Base-by-base conservation (phyloP, 2,113 vertebrate species). In the Macroglossus sobrinus region DNA sequence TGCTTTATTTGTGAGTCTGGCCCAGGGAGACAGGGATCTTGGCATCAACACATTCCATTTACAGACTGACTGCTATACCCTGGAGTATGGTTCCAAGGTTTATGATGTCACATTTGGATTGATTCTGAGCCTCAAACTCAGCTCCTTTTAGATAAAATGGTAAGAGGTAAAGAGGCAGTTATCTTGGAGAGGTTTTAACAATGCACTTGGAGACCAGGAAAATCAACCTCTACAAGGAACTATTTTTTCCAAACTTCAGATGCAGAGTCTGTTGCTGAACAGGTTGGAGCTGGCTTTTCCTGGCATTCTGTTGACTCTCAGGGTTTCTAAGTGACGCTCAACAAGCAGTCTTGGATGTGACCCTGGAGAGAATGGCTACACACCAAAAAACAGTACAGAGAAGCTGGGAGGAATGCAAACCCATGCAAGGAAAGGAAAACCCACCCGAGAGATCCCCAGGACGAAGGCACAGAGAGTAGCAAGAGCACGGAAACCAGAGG, bases 41-140 rank as follows among this genome's bases (percentile, higher is more conserved):
- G 74, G 63, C 81, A 33, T 50, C 47, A 68, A 59, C 38, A 28
- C 79, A 33, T 15, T 50, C 50, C 84, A 66, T 0, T 2, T 0
- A 10, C 19, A 35, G 22, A 55, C 55, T 10, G 74, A 40, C 86
- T 6, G 59, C 66, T 33, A 5, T 7, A 2, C 43, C 82, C 53
- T 61, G 78, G 64, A 72, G 18, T 22, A 28, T 11, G 4, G 26
- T 3, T 53, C 76, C 26, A 43, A 19, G 72, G 26, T 14, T 80
- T 16, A n/a, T 53, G 72, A 90, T 22, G 43, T 68, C 80, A 87
- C 22, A 10, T 82, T 19, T 59, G n/a, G 68, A 64, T 78, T 64
- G 43, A 68, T 22, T 86, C 43, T 12, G 35, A 35, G 82, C 38
- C 82, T 64, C 47, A 13, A 28, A 72, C 57, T 89, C 19, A 0